Conservation (phyloP, 2,888 invertebrate species). For the Lingula anatina region DNA sequence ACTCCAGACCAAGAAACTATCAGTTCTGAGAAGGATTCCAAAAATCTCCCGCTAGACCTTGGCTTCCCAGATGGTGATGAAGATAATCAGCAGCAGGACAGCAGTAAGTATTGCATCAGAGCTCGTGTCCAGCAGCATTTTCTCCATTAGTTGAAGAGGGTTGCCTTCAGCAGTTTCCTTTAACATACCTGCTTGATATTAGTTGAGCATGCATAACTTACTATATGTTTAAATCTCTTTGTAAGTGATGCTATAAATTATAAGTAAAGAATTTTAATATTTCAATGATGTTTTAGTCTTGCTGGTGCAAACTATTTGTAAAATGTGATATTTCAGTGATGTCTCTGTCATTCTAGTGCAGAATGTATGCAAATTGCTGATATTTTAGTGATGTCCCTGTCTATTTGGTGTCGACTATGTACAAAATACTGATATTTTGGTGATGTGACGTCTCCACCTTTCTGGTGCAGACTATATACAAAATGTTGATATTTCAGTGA, state of each 20-base stretch:
- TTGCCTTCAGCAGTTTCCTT: not conserved
- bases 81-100: constrained; percentile 82
- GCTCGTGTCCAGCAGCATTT: not conserved
- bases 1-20: too few relatives aligned
- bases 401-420: not conserved
- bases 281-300: too few relatives aligned
- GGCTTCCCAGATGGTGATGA: constrained; percentile 67
- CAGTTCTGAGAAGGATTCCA: too few relatives aligned
- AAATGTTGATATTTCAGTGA: constrained; percentile 63
- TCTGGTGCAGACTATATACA: constrained; percentile 15
- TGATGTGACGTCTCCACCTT: not conserved
- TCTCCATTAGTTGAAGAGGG: too few relatives aligned
- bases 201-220: too few relatives aligned
- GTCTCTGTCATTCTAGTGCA: too few relatives aligned
- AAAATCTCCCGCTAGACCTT: constrained; percentile 68
- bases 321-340: too few relatives aligned
- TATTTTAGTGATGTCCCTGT: not conserved
- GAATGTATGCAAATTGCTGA: not conserved
- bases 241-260: too few relatives aligned
- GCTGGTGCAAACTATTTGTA: too few relatives aligned
- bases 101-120: constrained; percentile 16
- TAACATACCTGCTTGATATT: not conserved
- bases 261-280: too few relatives aligned
- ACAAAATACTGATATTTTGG: not conserved
- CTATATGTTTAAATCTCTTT: too few relatives aligned